phyloP scores from a whole-genome alignment of 2,113 vertebrate species.

The Paralichthys olivaceus region DNA sequence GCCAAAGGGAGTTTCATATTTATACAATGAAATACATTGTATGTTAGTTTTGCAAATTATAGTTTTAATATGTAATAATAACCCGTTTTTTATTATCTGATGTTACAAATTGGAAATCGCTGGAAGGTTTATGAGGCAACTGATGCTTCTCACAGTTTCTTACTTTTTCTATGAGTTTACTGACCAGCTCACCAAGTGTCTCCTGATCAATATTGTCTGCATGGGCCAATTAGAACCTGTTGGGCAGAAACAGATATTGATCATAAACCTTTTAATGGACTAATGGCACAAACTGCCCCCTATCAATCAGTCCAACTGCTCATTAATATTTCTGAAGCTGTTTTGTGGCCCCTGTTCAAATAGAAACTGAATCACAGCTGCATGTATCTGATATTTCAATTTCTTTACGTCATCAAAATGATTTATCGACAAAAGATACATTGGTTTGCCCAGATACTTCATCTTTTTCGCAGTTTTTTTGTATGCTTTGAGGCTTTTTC shows the following conservation, averaged over 20 bases:
- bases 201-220: slow-evolving; percentile 47
- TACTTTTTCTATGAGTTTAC: slow-evolving; percentile 27
- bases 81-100: neutral
- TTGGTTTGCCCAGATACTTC: slow-evolving; percentile 19
- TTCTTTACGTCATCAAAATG: slow-evolving; percentile 8
- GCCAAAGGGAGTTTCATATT: neutral
- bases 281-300: slow-evolving; percentile 28
- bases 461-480: neutral
- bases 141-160: slow-evolving; percentile 13
- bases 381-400: slow-evolving; percentile 25
- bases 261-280: slow-evolving; percentile 42
- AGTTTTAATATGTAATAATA: too few relatives aligned
- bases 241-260: slow-evolving; percentile 47
- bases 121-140: neutral
- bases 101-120: neutral
- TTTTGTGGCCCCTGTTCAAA: neutral
- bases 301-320: slow-evolving; percentile 22
- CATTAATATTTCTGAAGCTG: slow-evolving; percentile 9
- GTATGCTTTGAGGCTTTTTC: neutral
- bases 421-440: neutral
- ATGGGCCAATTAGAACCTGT: slow-evolving; percentile 38
- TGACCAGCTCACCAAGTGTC: slow-evolving; percentile 21
- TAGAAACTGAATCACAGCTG: slow-evolving; percentile 1
- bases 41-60: neutral
- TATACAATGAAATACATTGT: neutral